Evolutionary conservation across 2,797 vertebrate species (phyloP).

Genomic region (Xenopus petersii): DNA sequence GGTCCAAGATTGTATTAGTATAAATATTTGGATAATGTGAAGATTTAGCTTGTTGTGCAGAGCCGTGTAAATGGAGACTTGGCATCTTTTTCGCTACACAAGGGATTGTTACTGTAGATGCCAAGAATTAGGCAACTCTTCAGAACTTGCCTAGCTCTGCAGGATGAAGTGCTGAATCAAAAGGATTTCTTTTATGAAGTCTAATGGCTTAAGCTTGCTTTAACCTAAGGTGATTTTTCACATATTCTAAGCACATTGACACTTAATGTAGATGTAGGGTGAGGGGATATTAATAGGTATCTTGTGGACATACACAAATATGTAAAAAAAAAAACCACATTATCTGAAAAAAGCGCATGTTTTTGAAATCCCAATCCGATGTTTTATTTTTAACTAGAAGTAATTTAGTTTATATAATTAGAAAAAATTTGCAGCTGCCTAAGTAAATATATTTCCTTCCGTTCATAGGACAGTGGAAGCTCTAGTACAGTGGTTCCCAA

Average conservation of each 20-base stretch:
- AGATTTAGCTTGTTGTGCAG: constrained; percentile 39
- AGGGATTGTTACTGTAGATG: constrained; percentile 38
- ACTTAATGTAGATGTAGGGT: not conserved
- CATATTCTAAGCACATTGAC: not conserved
- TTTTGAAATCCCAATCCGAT: too few relatives aligned
- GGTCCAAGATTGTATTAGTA: constrained; percentile 25
- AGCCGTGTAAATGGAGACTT: constrained; percentile 43
- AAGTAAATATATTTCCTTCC: too few relatives aligned
- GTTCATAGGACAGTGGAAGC: too few relatives aligned
- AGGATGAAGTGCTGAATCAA: constrained; percentile 43
- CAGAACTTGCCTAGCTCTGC: constrained; percentile 39
- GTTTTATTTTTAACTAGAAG: too few relatives aligned
- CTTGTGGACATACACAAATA: too few relatives aligned
- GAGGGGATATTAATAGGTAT: too few relatives aligned
- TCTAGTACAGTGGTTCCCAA: too few relatives aligned
- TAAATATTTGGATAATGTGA: constrained; percentile 45
- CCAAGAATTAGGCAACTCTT: constrained; percentile 39
- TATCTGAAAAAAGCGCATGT: not conserved
- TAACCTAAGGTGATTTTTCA: not conserved
- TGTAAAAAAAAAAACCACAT: too few relatives aligned
- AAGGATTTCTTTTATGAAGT: constrained; percentile 13
- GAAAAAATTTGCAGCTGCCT: too few relatives aligned
- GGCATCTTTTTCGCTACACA: constrained; percentile 40
- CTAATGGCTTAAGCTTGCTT: not conserved
- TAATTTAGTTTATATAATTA: too few relatives aligned